Conservation (phyloP, 2,113 vertebrate genomes). For the Xiphias gladius region DNA sequence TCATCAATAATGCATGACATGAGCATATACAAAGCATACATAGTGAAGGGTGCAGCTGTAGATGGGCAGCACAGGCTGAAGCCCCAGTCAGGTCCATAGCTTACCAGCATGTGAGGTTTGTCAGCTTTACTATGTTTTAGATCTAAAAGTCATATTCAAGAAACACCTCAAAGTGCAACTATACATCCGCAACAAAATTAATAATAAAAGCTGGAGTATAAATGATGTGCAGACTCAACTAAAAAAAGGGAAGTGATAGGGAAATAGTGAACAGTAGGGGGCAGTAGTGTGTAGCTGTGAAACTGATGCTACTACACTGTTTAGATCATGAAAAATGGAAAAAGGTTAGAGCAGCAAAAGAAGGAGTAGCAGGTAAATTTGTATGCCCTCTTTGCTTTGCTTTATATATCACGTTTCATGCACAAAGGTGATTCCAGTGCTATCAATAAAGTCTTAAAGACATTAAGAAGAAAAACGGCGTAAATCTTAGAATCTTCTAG, state of each 20-base stretch:
- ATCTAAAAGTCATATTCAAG: background rate
- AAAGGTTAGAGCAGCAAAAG: no score
- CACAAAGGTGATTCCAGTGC: background rate
- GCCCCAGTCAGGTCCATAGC: background rate
- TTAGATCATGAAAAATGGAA: background rate
- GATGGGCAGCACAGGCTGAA: background rate
- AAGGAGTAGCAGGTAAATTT: background rate
- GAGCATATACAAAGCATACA: constrained; percentile 2
- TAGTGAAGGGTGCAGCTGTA: background rate
- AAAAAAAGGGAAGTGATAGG: background rate
- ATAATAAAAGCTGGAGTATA: background rate
- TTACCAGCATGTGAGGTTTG: background rate
- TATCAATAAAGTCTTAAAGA: background rate
- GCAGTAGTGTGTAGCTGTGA: constrained; percentile 37
- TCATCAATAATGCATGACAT: constrained; percentile 63
- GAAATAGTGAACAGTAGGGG: constrained; percentile 28
- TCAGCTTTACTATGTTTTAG: background rate
- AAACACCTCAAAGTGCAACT: background rate
- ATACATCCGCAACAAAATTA: background rate
- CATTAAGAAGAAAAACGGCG: no score
- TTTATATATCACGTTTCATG: no score
- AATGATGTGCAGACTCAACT: background rate
- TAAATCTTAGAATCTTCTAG: no score
- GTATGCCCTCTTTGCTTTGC: no score
- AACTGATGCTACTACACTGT: background rate